A percentile compares a stretch with the other conserved stretches of the same genome.
These are phyloP conservation scores for Cordilura impudica DNA, from an alignment of 2,888 invertebrate species.

Conservation along the genomic window DNA sequence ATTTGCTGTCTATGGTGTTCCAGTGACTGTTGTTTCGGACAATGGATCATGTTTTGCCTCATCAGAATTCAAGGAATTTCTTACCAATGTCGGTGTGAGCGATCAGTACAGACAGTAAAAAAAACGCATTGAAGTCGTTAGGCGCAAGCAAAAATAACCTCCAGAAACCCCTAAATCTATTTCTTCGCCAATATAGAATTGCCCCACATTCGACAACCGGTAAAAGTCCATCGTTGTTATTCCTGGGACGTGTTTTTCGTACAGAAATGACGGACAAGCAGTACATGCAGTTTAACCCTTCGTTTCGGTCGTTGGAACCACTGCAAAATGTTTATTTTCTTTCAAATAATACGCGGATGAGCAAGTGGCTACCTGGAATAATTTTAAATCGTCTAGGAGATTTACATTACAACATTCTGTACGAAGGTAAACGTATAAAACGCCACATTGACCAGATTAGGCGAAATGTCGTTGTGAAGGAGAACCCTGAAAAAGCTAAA, in stretches of 20 bases:
- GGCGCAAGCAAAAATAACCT: background rate
- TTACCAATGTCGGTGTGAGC: background rate
- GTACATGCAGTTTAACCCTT: too few relatives aligned
- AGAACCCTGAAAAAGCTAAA: too few relatives aligned
- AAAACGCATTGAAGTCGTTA: background rate
- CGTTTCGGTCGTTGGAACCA: too few relatives aligned
- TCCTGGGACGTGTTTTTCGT: background rate
- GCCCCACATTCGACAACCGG: constrained; percentile 3
- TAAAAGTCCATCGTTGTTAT: background rate
- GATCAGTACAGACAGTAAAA: constrained; percentile 10
- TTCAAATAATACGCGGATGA: too few relatives aligned
- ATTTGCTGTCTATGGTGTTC: constrained; percentile 10
- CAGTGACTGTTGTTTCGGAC: background rate
- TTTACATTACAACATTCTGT: too few relatives aligned
- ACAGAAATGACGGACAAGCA: background rate
- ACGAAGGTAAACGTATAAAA: too few relatives aligned
- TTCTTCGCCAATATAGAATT: too few relatives aligned
- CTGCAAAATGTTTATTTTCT: too few relatives aligned
- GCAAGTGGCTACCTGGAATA: too few relatives aligned
- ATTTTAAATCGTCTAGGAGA: too few relatives aligned
- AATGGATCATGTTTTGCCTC: constrained; percentile 2
- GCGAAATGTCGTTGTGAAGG: too few relatives aligned
- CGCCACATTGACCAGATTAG: too few relatives aligned
- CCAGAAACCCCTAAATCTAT: background rate
- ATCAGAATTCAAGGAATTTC: background rate